Percentiles rank a stretch among this genome's conserved stretches.
These are phyloP conservation scores for Xenus cinereus DNA, from an alignment of 2,113 vertebrate genomes.

Conservation along the genomic window DNA sequence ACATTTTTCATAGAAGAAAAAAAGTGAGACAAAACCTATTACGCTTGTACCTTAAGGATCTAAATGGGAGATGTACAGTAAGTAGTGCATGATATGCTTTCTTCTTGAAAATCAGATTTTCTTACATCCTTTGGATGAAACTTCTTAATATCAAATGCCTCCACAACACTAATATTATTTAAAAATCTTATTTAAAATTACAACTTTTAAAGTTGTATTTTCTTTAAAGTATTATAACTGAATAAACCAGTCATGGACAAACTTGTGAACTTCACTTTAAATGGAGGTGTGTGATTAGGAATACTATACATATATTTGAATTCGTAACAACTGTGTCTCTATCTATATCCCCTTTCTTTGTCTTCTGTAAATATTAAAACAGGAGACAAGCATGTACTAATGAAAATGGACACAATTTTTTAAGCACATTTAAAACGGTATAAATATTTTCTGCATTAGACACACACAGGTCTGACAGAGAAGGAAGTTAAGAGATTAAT, in stretches of 20 bases:
- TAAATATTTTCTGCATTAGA: not conserved
- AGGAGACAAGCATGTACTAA: not conserved
- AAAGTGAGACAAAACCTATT: not conserved
- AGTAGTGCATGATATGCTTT: rapidly evolving
- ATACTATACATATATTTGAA: not conserved
- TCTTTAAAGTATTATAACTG: not conserved
- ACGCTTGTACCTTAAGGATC: not conserved
- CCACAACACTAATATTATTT: not conserved
- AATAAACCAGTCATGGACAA: not conserved
- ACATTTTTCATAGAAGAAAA: not conserved
- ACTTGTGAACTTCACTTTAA: not conserved
- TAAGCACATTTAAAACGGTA: not conserved
- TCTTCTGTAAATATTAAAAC: not conserved
- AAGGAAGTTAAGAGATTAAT: not conserved
- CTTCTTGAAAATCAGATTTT: not conserved
- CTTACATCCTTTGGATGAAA: not conserved
- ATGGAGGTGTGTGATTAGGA: not conserved
- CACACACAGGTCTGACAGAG: not conserved
- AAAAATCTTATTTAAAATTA: not conserved
- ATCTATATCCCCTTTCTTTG: not conserved
- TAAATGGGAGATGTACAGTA: not conserved
- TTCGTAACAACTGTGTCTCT: not conserved
- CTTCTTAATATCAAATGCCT: not conserved
- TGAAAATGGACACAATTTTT: not conserved
- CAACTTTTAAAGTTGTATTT: not conserved